Conservation (phyloP, 2,888 invertebrate species). For the Tipula vernalis region DNA sequence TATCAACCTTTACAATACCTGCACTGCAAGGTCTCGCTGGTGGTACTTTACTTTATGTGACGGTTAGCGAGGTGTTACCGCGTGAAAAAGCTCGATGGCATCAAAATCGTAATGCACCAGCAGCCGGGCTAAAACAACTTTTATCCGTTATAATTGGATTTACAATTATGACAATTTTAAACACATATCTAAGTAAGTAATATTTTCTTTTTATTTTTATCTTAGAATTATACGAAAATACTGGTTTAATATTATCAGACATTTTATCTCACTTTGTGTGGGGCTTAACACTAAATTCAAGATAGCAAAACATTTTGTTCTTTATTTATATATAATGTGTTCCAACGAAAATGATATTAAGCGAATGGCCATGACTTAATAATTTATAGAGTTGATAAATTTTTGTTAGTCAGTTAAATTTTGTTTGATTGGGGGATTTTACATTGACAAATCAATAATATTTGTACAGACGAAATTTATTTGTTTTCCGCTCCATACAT, state of each 20-base stretch:
- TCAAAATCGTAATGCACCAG: constrained; percentile 37
- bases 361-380: background rate
- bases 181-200: constrained; percentile 39
- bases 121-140: constrained; percentile 52
- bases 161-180: constrained; percentile 47
- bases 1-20: constrained; percentile 40
- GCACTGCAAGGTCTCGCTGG: constrained; percentile 60
- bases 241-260: background rate
- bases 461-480: background rate
- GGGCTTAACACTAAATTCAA: background rate
- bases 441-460: background rate
- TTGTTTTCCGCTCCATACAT: background rate
- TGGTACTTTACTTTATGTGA: constrained; percentile 64
- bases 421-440: background rate
- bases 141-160: constrained; percentile 47
- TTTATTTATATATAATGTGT: background rate
- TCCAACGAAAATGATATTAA: background rate
- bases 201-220: background rate
- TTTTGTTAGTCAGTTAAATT: background rate
- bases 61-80: constrained; percentile 63
- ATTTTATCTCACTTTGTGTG: background rate
- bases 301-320: background rate
- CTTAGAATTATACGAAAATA: background rate
- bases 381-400: background rate
- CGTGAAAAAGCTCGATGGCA: constrained; percentile 65